These are phyloP conservation scores for Creontiades dilutus DNA, from an alignment of 2,888 invertebrate genomes.

Conservation along the genomic window DNA sequence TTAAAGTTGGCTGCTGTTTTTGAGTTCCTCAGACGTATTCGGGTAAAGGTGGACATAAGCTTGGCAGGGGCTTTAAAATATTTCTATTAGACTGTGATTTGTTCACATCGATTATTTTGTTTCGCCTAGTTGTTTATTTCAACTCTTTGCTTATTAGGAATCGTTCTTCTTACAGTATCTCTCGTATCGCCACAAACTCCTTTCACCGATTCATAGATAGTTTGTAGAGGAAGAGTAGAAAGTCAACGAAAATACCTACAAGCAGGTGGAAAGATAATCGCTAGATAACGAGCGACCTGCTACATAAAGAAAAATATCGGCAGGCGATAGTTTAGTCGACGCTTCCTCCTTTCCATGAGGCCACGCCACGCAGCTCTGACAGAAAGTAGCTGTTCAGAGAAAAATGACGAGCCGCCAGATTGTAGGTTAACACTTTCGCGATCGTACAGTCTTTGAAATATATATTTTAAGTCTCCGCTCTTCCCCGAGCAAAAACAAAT, in stretches of 20 bases:
- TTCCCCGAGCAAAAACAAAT: too few species aligned
- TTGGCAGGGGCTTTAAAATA: too few species aligned
- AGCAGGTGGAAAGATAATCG: neutral
- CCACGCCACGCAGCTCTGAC: neutral
- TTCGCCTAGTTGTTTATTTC: too few species aligned
- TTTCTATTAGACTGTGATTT: too few species aligned
- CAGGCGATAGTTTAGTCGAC: neutral
- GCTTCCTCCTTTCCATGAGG: constrained; percentile 9
- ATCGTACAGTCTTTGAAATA: too few species aligned
- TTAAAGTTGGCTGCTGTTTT: too few species aligned
- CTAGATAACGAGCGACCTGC: constrained; percentile 18
- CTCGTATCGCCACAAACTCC: neutral
- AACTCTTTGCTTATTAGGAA: too few species aligned
- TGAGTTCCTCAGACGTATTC: too few species aligned
- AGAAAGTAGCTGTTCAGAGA: neutral
- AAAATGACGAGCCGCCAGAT: neutral
- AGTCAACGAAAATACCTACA: neutral
- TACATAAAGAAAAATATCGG: constrained; percentile 25
- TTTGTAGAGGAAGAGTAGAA: neutral
- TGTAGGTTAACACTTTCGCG: neutral
- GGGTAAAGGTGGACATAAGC: too few species aligned
- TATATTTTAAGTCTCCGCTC: too few species aligned
- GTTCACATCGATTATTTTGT: too few species aligned
- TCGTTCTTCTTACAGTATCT: too few species aligned
- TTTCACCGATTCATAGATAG: neutral